phyloP scores from a whole-genome alignment of 2,797 vertebrate genomes.

The Sebastes steindachneri region DNA sequence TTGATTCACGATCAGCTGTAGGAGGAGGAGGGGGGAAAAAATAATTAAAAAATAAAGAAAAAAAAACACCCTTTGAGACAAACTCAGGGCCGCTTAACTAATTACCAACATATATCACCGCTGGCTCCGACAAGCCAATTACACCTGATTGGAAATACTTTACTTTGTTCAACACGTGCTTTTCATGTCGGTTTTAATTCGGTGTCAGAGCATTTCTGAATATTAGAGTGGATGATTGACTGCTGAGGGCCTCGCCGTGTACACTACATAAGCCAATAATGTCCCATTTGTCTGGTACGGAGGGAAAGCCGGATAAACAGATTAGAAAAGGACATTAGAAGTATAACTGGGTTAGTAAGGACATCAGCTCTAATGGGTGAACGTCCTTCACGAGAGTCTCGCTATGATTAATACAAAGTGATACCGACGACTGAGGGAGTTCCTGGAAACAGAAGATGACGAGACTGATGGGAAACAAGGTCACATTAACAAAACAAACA shows the following conservation, averaged over 20 bases:
- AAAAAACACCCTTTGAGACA: slow-evolving; percentile 89
- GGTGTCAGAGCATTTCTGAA: slow-evolving; percentile 92
- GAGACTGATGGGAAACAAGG: slow-evolving; percentile 45
- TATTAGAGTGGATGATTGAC: slow-evolving; percentile 98
- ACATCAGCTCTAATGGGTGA: slow-evolving; percentile 96
- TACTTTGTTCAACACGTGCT: slow-evolving; percentile 97
- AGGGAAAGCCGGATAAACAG: slow-evolving; percentile 85
- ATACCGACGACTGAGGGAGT: slow-evolving; percentile 25
- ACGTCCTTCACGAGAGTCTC: slow-evolving; percentile 92
- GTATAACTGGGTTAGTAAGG: slow-evolving; percentile 97
- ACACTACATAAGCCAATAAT: slow-evolving; percentile 95
- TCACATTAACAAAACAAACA: slow-evolving; percentile 6
- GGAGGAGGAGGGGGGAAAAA: slow-evolving; percentile 15
- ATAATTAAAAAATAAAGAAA: slow-evolving; percentile 63
- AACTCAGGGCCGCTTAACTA: slow-evolving; percentile 88
- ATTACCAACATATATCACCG: slow-evolving; percentile 98
- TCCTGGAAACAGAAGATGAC: slow-evolving; percentile 51
- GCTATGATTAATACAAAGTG: slow-evolving; percentile 54
- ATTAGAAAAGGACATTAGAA: slow-evolving; percentile 71
- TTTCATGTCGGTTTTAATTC: slow-evolving; percentile 99
- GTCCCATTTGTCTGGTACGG: slow-evolving; percentile 94
- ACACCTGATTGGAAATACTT: slow-evolving; percentile 99
- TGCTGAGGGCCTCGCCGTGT: slow-evolving; percentile 66
- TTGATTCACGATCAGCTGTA: slow-evolving; percentile 87
- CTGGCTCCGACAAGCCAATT: slow-evolving; percentile 97